These are phyloP conservation scores for Anniella stebbinsi DNA, from an alignment of 2,797 vertebrate species.

Conservation along the genomic window DNA sequence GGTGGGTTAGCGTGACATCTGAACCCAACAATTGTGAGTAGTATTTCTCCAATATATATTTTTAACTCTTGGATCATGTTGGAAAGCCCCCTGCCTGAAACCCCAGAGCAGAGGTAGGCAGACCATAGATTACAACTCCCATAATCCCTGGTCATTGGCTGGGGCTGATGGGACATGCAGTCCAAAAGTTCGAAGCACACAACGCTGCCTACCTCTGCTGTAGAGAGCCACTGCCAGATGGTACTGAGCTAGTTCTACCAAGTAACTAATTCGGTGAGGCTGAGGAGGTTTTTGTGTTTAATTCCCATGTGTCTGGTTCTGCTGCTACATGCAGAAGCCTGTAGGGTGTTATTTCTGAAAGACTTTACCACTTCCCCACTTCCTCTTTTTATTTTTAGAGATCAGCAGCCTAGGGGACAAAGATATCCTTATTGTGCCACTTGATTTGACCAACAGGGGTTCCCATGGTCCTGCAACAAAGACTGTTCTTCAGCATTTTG, in stretches of 20 bases:
- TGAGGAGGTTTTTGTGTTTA: not conserved
- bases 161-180: no score
- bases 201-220: not conserved
- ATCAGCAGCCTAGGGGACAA: conserved; percentile 82
- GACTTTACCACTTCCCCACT: not conserved
- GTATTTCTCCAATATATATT: no score
- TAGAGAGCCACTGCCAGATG: not conserved
- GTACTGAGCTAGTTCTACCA: not conserved
- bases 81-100: not conserved
- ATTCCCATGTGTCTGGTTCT: no score
- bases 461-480: conserved; percentile 86
- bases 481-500: conserved; percentile 87
- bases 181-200: no score
- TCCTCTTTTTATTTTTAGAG: conserved; percentile 77
- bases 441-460: conserved; percentile 88
- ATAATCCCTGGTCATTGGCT: no score
- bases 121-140: no score
- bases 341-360: not conserved
- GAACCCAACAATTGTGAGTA: no score
- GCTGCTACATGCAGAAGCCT: not conserved
- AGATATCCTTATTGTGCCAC: conserved; percentile 90
- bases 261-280: not conserved
- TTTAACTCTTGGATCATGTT: no score
- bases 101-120: not conserved
- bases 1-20: no score